Evolutionary conservation across 2,888 invertebrate species (phyloP), one percentile per base, ranked within the genome.

Genomic region (Stenoptilia bipunctidactyla): DNA sequence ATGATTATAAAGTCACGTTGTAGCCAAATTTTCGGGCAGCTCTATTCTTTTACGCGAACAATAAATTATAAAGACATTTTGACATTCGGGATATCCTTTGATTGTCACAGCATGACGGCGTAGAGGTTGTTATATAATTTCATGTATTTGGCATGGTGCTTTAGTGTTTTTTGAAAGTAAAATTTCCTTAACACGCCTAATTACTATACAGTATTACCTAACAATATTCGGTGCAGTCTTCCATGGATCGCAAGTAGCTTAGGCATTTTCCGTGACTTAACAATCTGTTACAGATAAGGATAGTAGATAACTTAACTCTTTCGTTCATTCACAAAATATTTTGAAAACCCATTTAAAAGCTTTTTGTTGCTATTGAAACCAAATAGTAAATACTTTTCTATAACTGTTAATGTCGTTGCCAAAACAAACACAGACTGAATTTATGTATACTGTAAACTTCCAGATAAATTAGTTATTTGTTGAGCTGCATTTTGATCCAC

Each of bases 381-480:
- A 9, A 30, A 30, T 12, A 4, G 20, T 8, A 8, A 30, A 30
- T 30, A 30, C 30, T 30, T 30, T 4, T 30, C 54, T 58, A 55
- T 66, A 66, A 66, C 65, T 47, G 61, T 63, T 66, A 71, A 74
- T 62, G 62, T 75, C 66, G 79, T 72, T 76, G 82, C 80, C 80
- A 82, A 82, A 77, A 71, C 71, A 56, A 70, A 62, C 53, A 68
- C 76, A 79, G 77, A 80, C 80, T 79, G 80, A 82, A 74, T 68
- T 68, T 72, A 71, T 72, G 76, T 77, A 74, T 74, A 76, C 70
- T 68, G 61, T 65, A 60, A 68, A 63, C 60, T 66, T 68, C 66
- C 66, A 66, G 60, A 66, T 64, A 12, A 8, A 30, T 30, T 20
- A 20, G 20, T 20, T 34, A 61, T 69, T 66, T 68, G 58, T 57